Evolutionary conservation across 1,140 invertebrate species (phyloP).

Genomic region (Procambarus virginalis): DNA sequence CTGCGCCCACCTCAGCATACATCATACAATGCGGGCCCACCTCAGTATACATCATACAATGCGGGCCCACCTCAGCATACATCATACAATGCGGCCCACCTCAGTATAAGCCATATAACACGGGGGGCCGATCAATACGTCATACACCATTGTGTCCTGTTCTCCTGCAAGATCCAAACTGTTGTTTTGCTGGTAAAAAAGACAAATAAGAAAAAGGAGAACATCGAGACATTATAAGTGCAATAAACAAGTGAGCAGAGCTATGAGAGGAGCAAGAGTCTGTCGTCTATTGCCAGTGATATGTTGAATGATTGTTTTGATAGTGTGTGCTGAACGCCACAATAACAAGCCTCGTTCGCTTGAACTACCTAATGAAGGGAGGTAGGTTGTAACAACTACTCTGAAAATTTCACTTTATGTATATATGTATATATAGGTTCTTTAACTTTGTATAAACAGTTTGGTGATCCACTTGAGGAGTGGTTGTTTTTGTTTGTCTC

Average conservation of each 20-base stretch:
- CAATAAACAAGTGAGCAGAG: conserved; percentile 57
- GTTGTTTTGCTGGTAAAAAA: conserved; percentile 38
- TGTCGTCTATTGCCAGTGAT: conserved; percentile 60
- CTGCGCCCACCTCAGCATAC: background rate
- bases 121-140: background rate
- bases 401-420: background rate
- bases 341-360: background rate
- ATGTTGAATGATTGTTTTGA: conserved; percentile 61
- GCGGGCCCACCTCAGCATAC: too few species aligned
- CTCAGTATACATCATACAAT: too few species aligned
- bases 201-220: conserved; percentile 8
- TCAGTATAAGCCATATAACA: too few species aligned
- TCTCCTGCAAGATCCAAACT: conserved; percentile 27
- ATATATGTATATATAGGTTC: too few species aligned
- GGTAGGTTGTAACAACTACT: background rate
- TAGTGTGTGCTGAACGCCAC: background rate
- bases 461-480: background rate
- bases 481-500: background rate
- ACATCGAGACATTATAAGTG: conserved; percentile 38
- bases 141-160: background rate
- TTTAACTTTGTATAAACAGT: too few species aligned
- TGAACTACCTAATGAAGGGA: background rate
- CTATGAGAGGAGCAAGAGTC: conserved; percentile 17
- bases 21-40: too few species aligned
- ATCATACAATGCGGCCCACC: too few species aligned